phyloP scores from a whole-genome alignment of 2,113 vertebrate genomes.

The Sylvietta virens region DNA sequence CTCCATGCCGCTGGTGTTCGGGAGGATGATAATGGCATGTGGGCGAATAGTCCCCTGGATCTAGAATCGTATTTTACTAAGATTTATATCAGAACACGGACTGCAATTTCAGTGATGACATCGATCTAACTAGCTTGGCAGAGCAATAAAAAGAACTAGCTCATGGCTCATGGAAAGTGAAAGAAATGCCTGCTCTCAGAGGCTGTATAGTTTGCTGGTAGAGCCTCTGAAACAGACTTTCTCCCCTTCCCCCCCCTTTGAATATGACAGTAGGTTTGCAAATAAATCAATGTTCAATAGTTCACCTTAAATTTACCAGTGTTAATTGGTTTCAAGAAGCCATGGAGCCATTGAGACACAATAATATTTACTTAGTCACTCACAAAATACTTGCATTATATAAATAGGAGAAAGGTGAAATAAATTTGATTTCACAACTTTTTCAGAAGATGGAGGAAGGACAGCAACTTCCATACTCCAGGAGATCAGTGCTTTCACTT shows the following conservation, averaged over 20 bases:
- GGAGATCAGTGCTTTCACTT: slow-evolving; percentile 34
- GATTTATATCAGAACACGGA: slow-evolving; percentile 50
- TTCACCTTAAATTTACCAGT: slow-evolving; percentile 13
- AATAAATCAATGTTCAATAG: neutral
- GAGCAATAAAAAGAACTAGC: slow-evolving; percentile 25
- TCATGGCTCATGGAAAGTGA: slow-evolving; percentile 46
- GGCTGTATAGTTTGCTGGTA: neutral
- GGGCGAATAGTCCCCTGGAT: slow-evolving; percentile 86
- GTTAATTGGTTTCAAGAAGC: neutral
- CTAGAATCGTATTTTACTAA: slow-evolving; percentile 68
- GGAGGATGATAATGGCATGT: slow-evolving; percentile 94
- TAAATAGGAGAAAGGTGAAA: neutral
- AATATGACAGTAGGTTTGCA: neutral
- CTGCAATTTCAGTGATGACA: slow-evolving; percentile 7
- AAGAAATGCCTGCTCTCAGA: slow-evolving; percentile 41
- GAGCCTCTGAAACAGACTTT: slow-evolving; percentile 1
- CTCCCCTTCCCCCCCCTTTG: neutral
- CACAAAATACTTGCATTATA: neutral
- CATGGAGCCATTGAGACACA: slow-evolving; percentile 28
- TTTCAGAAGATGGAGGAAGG: neutral
- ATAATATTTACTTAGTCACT: slow-evolving; percentile 36
- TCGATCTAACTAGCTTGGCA: slow-evolving; percentile 16
- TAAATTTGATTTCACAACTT: neutral
- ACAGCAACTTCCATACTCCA: neutral
- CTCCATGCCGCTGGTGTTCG: slow-evolving; percentile 88